Evolutionary conservation across 2,113 vertebrate genomes (phyloP).

Genomic region (Galemys pyrenaicus): DNA sequence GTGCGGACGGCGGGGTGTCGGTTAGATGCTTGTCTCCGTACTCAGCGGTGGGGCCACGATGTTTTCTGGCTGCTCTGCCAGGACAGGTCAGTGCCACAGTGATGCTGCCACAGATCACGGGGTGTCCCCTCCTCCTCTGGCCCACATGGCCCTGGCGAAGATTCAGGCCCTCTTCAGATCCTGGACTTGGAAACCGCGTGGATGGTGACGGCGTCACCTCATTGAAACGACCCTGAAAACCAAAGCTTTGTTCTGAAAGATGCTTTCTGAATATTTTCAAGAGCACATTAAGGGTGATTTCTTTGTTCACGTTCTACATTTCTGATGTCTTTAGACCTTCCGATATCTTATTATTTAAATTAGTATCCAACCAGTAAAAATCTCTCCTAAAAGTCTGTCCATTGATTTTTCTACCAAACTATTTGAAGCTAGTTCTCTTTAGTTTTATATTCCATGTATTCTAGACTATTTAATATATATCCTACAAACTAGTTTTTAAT

Average conservation of each 20-base stretch:
- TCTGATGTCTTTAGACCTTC: background rate
- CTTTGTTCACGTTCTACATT: background rate
- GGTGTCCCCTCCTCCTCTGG: background rate
- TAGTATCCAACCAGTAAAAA: background rate
- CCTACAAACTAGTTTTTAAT: too few species aligned
- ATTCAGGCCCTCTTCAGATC: background rate
- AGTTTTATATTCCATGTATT: too few species aligned
- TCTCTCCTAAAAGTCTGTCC: background rate
- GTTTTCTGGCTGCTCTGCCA: background rate
- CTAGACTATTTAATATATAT: too few species aligned
- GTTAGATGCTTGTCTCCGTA: background rate
- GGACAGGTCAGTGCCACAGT: background rate
- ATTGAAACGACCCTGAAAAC: background rate
- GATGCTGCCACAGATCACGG: background rate
- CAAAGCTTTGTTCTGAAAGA: background rate
- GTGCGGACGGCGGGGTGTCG: too few species aligned
- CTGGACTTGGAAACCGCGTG: background rate
- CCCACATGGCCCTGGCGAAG: background rate
- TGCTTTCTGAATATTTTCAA: background rate
- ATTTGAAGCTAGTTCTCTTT: background rate
- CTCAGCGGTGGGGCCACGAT: background rate
- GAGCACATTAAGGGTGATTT: background rate
- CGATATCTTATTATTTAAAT: background rate
- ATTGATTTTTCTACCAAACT: background rate
- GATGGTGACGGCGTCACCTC: background rate